Conservation (phyloP, 2,797 vertebrate species). For the Nannoperca australis region DNA sequence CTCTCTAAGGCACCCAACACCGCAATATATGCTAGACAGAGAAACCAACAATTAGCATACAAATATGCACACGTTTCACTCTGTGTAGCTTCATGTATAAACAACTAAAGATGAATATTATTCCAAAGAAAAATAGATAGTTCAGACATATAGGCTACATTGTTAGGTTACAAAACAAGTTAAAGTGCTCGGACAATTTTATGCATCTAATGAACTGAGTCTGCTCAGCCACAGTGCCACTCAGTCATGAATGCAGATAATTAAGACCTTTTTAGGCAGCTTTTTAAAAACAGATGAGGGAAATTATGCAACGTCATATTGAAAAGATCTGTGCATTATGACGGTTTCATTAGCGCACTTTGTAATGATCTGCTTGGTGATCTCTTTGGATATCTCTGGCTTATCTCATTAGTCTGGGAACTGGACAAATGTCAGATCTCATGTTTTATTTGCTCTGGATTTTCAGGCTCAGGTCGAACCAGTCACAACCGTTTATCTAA, state of each 20-base stretch:
- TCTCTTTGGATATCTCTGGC: background rate
- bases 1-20: constrained; percentile 36
- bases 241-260: constrained; percentile 17
- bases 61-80: constrained; percentile 46
- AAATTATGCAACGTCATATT: background rate
- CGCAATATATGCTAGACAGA: constrained; percentile 10
- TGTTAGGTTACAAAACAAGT: constrained; percentile 29
- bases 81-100: constrained; percentile 32
- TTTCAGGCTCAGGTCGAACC: too few relatives aligned
- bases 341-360: background rate
- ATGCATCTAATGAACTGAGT: constrained; percentile 18
- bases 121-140: constrained; percentile 13
- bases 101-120: constrained; percentile 34
- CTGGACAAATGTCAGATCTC: too few relatives aligned
- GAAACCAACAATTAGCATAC: constrained; percentile 71
- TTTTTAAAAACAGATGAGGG: constrained; percentile 6
- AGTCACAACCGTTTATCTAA: too few relatives aligned
- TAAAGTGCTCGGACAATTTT: constrained; percentile 21
- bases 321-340: background rate
- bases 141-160: background rate
- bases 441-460: too few relatives aligned
- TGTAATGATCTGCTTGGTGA: background rate
- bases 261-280: constrained; percentile 16
- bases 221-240: background rate
- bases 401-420: background rate